Evolutionary conservation across 2,113 vertebrate species (phyloP).

Genomic region (Semicossyphus pulcher): DNA sequence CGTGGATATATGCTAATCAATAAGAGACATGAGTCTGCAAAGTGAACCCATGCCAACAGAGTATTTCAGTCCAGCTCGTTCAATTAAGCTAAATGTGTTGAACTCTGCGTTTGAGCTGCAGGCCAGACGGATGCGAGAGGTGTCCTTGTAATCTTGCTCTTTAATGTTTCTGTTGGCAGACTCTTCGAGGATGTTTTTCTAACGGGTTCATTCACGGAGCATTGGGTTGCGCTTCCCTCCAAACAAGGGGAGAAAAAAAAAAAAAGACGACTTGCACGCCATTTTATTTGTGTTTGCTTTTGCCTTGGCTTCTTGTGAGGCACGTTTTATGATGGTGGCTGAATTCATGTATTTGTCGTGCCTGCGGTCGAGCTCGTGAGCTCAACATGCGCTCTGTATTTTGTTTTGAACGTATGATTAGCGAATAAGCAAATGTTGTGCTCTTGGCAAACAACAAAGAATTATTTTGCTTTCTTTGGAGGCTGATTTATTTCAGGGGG

Average conservation of each 20-base stretch:
- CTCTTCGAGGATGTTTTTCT: conserved; percentile 37
- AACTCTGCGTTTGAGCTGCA: conserved; percentile 6
- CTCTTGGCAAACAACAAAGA: conserved; percentile 57
- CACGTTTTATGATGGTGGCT: conserved; percentile 67
- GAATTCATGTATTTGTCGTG: conserved; percentile 70
- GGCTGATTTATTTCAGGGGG: conserved; percentile 59
- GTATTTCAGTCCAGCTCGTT: conserved; percentile 36
- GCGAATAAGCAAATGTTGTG: conserved; percentile 73
- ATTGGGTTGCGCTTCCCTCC: conserved; percentile 35
- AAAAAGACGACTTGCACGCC: conserved; percentile 52
- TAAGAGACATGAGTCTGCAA: conserved; percentile 37
- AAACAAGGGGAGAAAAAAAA: conserved; percentile 17
- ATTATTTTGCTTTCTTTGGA: conserved; percentile 58
- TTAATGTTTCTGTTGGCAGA: conserved; percentile 61
- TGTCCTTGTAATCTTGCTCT: conserved; percentile 65
- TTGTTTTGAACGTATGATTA: conserved; percentile 73
- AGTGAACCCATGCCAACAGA: conserved; percentile 35
- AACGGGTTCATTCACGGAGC: conserved; percentile 57
- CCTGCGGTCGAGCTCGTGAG: conserved; percentile 63
- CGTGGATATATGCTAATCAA: conserved; percentile 40
- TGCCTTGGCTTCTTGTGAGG: conserved; percentile 71
- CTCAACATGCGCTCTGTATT: conserved; percentile 61
- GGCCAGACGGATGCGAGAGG: conserved; percentile 57
- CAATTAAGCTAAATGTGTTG: conserved; percentile 23
- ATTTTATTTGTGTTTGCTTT: conserved; percentile 76